These are phyloP conservation scores for Drosophila merina DNA, from an alignment of 2,888 invertebrate genomes.

Conservation along the genomic window DNA sequence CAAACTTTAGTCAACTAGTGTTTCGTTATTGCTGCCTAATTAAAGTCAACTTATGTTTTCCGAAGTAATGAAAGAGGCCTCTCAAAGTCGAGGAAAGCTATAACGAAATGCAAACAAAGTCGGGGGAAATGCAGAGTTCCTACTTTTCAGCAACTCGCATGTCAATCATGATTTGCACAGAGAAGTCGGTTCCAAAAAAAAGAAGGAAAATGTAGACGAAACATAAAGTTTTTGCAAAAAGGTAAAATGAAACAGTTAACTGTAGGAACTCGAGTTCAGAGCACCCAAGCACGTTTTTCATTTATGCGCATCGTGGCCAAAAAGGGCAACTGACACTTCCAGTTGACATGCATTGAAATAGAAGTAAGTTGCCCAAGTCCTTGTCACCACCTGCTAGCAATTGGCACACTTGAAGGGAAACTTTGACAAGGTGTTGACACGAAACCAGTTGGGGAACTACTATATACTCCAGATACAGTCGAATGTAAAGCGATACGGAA, in stretches of 20 bases:
- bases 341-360: constrained; percentile 65
- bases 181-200: constrained; percentile 18
- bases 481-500: constrained; percentile 3
- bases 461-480: neutral
- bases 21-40: constrained; percentile 29
- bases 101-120: constrained; percentile 51
- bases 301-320: constrained; percentile 58
- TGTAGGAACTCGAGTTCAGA: constrained; percentile 43
- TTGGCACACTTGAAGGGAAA: constrained; percentile 55
- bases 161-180: constrained; percentile 71
- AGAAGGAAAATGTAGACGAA: constrained; percentile 2
- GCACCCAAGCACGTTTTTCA: constrained; percentile 69
- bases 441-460: constrained; percentile 24
- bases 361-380: constrained; percentile 43
- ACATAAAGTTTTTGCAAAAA: constrained; percentile 19
- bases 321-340: constrained; percentile 50
- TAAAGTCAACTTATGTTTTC: constrained; percentile 44
- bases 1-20: constrained; percentile 24
- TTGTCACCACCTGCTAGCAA: constrained; percentile 46
- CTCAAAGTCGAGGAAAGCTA: constrained; percentile 9
- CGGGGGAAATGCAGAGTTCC: constrained; percentile 22
- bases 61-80: constrained; percentile 9
- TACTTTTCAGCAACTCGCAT: constrained; percentile 59
- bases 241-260: constrained; percentile 44
- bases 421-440: constrained; percentile 66